phyloP scores from a whole-genome alignment of 2,113 vertebrate species.

The Syrmaticus mikado region DNA sequence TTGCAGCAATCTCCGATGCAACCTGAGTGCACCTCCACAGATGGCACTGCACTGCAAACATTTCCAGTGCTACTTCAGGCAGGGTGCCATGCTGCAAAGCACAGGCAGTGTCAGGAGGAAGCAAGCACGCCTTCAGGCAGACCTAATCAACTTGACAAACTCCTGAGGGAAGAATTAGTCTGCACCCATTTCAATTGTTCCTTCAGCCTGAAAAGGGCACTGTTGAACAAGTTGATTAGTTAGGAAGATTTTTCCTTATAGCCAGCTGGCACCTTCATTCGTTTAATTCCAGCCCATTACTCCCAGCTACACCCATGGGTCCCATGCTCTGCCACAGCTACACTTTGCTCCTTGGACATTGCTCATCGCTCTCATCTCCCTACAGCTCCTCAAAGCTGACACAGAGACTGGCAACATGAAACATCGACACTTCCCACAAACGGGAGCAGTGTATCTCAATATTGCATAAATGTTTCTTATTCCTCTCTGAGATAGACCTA shows the following conservation, averaged over 20 bases:
- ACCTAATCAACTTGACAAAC: not conserved
- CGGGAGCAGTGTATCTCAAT: not conserved
- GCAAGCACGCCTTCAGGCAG: not conserved
- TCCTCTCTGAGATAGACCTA: conserved; percentile 37
- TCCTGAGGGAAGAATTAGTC: not conserved
- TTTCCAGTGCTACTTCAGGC: fast-evolving
- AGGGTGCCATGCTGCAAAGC: not conserved
- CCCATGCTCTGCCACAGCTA: fast-evolving
- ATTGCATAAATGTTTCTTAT: not conserved
- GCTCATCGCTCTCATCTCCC: not conserved
- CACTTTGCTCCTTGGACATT: not conserved
- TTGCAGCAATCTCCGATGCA: not conserved
- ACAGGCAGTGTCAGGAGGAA: not conserved
- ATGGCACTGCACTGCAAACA: not conserved
- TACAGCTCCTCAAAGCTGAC: not conserved
- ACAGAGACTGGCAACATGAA: not conserved
- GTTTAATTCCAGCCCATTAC: conserved; percentile 3
- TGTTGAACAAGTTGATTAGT: not conserved
- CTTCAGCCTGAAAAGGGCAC: not conserved
- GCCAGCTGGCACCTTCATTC: not conserved
- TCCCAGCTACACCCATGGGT: not conserved
- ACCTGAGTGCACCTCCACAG: not conserved
- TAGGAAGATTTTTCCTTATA: not conserved
- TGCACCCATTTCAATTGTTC: not conserved
- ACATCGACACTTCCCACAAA: not conserved